Base-by-base conservation (phyloP, 2,113 vertebrate genomes). In the Eretmochelys imbricata region DNA sequence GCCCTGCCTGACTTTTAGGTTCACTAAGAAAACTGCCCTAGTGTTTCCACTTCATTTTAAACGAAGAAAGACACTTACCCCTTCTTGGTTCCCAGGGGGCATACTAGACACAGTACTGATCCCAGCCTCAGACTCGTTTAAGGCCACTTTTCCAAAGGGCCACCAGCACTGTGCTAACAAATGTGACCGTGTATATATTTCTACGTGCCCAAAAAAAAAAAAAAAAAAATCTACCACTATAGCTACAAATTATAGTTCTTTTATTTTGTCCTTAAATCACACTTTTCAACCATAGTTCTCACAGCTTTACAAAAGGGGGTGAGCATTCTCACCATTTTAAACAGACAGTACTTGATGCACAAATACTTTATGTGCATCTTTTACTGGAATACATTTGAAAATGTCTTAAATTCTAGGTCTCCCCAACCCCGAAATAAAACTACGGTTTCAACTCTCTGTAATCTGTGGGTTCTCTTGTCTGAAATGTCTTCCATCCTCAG, bases 401-500 rank as follows among this genome's bases (percentile, higher is more conserved):
- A 22, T 22, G n/a, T 38, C 17, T 29, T 29, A 72, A 35, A n/a
- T 19, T n/a, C 20, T 69, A 69, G 17, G 24, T 27, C 42, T 78
- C 42, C 72, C 75, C 8, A 27, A 29, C 11, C 24, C 27, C 3
- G 22, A 82, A 4, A 3, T 11, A 42, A 72, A 6, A 8, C 6
- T 55, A 7, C 2, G 6, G 35, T 35, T 69, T 4, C 8, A 12
- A 1, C 53, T 79, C 10, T 80, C 14, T 51, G 9, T 38, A 69
- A 72, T 57, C 38, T 82, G 12, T 88, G 89, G n/a, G 49, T 92
- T 86, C 31, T 53, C 0, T 24, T 57, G 6, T 29, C 53, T 91
- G 24, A 35, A 1, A 5, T 86, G 65, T 5, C 0, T 25, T 53
- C 69, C 65, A 83, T 85, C 3, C 10, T 8, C 31, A 25, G 5